Evolutionary conservation across 2,113 vertebrate genomes (phyloP).

Genomic region (Takifugu bimaculatus): DNA sequence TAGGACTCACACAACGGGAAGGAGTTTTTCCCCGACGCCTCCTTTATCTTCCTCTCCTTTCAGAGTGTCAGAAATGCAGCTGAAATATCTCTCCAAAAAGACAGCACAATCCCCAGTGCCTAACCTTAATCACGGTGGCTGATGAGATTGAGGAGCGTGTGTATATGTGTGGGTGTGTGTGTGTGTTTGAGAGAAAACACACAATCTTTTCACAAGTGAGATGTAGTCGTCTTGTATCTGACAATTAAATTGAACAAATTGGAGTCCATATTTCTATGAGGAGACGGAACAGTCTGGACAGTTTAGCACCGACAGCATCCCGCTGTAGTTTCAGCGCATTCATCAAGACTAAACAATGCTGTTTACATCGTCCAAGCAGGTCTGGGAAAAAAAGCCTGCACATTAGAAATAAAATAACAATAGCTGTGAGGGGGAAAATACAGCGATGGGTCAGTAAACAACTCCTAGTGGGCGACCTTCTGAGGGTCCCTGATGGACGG

Average conservation of each 20-base stretch:
- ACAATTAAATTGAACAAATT: conserved; percentile 57
- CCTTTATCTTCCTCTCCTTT: conserved; percentile 77
- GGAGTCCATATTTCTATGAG: conserved; percentile 28
- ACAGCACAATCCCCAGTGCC: conserved; percentile 79
- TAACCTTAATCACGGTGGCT: conserved; percentile 78
- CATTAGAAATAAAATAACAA: not conserved
- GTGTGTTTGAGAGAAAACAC: conserved; percentile 57
- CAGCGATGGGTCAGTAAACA: conserved; percentile 6
- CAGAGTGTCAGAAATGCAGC: conserved; percentile 90
- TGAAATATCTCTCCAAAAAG: conserved; percentile 98
- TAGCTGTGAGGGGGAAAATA: not conserved
- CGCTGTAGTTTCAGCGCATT: not conserved
- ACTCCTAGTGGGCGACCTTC: conserved; percentile 8
- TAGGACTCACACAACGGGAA: conserved; percentile 95
- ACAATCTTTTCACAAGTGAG: conserved; percentile 64
- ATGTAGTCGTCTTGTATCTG: conserved; percentile 37
- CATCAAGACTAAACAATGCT: not conserved
- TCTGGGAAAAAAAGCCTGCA: not conserved
- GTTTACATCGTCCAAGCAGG: not conserved
- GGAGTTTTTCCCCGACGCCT: conserved; percentile 73
- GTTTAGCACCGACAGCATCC: not conserved
- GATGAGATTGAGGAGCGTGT: conserved; percentile 67
- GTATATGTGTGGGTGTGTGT: not conserved
- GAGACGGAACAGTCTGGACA: not conserved
- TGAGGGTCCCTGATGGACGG: conserved; percentile 11